Evolutionary conservation across 2,888 invertebrate genomes (phyloP).

Genomic region (Ochlodes sylvanus): DNA sequence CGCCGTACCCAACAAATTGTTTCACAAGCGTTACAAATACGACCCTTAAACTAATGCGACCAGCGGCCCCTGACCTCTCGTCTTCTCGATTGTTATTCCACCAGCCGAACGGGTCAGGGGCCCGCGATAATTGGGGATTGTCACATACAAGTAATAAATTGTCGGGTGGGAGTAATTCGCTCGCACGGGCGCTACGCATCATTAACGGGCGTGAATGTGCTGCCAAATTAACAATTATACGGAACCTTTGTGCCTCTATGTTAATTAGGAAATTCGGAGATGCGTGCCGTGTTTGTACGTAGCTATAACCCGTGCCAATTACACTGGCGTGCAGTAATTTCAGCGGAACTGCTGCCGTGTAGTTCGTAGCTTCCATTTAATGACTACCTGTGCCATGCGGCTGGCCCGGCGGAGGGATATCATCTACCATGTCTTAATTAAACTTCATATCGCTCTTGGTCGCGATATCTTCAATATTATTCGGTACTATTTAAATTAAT

Average conservation of each 20-base stretch:
- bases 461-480: not conserved
- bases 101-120: conserved; percentile 40
- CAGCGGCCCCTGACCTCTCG: conserved; percentile 49
- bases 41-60: conserved; percentile 69
- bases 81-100: not conserved
- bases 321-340: conserved; percentile 40
- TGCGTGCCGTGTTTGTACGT: conserved; percentile 48
- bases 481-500: too few relatives aligned
- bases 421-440: conserved; percentile 29
- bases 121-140: conserved; percentile 55
- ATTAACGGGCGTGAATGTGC: conserved; percentile 76
- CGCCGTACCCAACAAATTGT: conserved; percentile 65
- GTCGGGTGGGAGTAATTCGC: conserved; percentile 56
- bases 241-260: conserved; percentile 69
- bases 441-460: conserved; percentile 9
- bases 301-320: conserved; percentile 45
- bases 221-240: conserved; percentile 81
- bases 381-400: not conserved
- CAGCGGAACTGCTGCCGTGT: conserved; percentile 11
- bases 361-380: conserved; percentile 24
- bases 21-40: conserved; percentile 68
- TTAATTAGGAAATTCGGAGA: conserved; percentile 76
- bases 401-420: not conserved
- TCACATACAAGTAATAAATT: conserved; percentile 73
- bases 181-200: conserved; percentile 65